phyloP scores from a whole-genome alignment of 2,888 invertebrate species.

The Scrobipalpa atriplicella region DNA sequence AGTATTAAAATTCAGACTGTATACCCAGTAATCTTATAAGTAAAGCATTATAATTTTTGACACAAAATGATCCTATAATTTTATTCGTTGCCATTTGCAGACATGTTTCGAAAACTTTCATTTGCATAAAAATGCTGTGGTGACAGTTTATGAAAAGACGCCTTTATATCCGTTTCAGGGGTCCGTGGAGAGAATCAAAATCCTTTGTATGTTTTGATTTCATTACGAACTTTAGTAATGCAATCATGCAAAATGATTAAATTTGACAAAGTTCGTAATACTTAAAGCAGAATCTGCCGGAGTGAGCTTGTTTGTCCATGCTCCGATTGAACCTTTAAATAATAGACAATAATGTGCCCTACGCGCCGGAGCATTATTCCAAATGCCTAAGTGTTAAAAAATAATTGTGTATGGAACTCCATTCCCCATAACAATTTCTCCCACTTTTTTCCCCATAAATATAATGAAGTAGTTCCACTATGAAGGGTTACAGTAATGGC shows the following conservation, averaged over 20 bases:
- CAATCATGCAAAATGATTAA: too few species aligned
- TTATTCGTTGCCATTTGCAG: conserved; percentile 7
- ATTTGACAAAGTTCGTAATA: too few species aligned
- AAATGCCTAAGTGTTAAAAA: too few species aligned
- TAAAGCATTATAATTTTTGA: neutral
- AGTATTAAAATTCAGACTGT: neutral
- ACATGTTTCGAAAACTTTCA: conserved; percentile 2
- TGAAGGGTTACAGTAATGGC: conserved; percentile 65
- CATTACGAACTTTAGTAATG: neutral
- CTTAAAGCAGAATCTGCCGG: too few species aligned
- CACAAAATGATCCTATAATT: conserved; percentile 7
- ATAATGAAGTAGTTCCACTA: conserved; percentile 48
- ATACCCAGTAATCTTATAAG: conserved; percentile 9
- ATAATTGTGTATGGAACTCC: neutral
- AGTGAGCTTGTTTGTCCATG: too few species aligned
- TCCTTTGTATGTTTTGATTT: neutral
- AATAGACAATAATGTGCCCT: too few species aligned
- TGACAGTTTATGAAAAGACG: conserved; percentile 6
- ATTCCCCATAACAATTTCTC: neutral
- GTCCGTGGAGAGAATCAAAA: neutral
- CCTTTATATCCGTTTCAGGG: conserved; percentile 4
- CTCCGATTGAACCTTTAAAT: too few species aligned
- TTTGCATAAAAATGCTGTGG: conserved; percentile 18
- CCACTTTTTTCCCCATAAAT: conserved; percentile 31
- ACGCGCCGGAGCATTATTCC: too few species aligned